Percentiles rank a stretch among this genome's conserved stretches.
phyloP scores from a whole-genome alignment of 2,888 invertebrate genomes.

The Xanthorhoe designata region DNA sequence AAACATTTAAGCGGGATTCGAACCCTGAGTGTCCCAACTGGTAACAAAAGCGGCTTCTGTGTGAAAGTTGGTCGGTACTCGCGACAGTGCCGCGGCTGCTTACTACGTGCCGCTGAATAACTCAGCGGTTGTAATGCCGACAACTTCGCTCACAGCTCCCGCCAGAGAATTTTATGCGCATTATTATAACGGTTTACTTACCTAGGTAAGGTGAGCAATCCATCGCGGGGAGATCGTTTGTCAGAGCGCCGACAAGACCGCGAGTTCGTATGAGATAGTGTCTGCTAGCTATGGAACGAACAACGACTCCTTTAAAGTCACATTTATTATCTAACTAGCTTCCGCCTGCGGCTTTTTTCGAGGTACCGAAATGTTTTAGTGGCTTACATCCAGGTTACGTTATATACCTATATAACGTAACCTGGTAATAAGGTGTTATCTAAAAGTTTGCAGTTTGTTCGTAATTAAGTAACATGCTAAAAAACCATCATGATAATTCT shows the following conservation, averaged over 20 bases:
- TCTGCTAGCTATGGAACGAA: not conserved
- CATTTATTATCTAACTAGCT: not conserved
- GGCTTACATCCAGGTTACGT: too few relatives aligned
- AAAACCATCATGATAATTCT: too few relatives aligned
- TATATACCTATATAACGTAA: too few relatives aligned
- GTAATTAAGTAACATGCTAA: too few relatives aligned
- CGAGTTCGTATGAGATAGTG: not conserved
- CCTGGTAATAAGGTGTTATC: too few relatives aligned
- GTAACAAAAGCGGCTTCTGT: constrained; percentile 11
- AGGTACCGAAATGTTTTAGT: too few relatives aligned
- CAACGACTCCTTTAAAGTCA: not conserved
- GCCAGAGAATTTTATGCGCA: constrained; percentile 72
- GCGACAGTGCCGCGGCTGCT: constrained; percentile 40
- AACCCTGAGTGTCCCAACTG: constrained; percentile 10
- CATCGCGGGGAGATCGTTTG: constrained; percentile 23
- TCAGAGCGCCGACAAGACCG: not conserved
- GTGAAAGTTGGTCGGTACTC: constrained; percentile 33
- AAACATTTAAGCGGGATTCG: not conserved
- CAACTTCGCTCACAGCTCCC: constrained; percentile 68
- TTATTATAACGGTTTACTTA: constrained; percentile 68
- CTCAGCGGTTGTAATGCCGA: constrained; percentile 64
- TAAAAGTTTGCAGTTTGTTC: too few relatives aligned
- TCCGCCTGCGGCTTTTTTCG: too few relatives aligned
- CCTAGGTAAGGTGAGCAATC: constrained; percentile 45
- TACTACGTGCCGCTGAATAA: constrained; percentile 76